A percentile compares a stretch with the other conserved stretches of the same genome.
Evolutionary conservation across 2,888 invertebrate genomes (phyloP).

Genomic region (Phengaris arion): DNA sequence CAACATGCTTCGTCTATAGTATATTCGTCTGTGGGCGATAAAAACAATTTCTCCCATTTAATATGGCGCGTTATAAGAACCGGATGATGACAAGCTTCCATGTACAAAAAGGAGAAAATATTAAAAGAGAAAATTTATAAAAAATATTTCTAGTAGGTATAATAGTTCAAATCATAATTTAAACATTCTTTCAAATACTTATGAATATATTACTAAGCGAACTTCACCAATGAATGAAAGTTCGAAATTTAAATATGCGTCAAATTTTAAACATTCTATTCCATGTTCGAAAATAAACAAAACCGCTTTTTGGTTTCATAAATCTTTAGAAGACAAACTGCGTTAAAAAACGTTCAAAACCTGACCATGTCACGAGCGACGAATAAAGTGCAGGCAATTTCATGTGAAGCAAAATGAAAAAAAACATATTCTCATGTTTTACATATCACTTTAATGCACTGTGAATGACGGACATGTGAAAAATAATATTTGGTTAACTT

Average conservation of each 20-base stretch:
- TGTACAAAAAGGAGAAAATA: too few relatives aligned
- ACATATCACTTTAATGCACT: conserved; percentile 48
- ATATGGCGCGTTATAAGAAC: not conserved
- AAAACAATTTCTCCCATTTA: not conserved
- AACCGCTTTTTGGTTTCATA: conserved; percentile 27
- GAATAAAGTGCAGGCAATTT: conserved; percentile 37
- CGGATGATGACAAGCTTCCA: not conserved
- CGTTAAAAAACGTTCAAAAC: conserved; percentile 34
- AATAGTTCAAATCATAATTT: too few relatives aligned
- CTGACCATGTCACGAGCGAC: conserved; percentile 36
- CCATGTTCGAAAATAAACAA: conserved; percentile 35
- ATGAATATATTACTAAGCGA: not conserved
- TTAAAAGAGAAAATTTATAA: too few relatives aligned
- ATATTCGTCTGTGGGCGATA: too few relatives aligned
- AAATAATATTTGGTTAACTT: conserved; percentile 52
- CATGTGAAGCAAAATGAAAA: conserved; percentile 37
- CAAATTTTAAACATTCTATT: conserved; percentile 4
- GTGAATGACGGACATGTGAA: conserved; percentile 49
- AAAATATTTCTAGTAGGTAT: too few relatives aligned
- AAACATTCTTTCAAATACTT: too few relatives aligned
- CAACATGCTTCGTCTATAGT: too few relatives aligned
- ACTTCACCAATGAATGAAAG: not conserved
- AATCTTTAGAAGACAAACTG: conserved; percentile 30
- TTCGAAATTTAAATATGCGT: not conserved
- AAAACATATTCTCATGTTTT: conserved; percentile 40